phyloP scores from a whole-genome alignment of 2,888 invertebrate genomes.

The Ichneumoninae sp. region DNA sequence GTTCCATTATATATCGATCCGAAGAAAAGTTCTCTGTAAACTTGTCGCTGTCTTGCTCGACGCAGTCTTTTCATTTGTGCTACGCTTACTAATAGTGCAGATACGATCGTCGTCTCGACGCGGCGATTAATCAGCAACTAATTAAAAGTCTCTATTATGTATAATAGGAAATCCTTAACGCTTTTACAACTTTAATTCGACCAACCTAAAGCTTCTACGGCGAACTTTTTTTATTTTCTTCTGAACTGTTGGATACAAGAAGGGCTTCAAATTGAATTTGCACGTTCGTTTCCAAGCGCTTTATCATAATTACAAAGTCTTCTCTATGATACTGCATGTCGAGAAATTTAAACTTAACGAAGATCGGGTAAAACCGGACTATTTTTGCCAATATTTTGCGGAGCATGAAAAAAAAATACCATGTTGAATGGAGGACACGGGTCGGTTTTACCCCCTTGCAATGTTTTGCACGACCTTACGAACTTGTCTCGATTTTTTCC shows the following conservation, averaged over 20 bases:
- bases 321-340: no score
- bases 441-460: no score
- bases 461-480: no score
- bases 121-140: neutral
- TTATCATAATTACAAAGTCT: no score
- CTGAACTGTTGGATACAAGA: neutral
- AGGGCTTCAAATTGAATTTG: neutral
- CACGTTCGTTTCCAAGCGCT: neutral
- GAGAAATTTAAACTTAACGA: no score
- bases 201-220: neutral
- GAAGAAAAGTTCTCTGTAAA: slow-evolving; percentile 52
- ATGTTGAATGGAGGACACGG: no score
- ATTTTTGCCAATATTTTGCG: no score
- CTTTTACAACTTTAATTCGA: neutral
- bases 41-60: slow-evolving; percentile 33
- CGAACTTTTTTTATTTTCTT: neutral
- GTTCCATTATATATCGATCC: slow-evolving; percentile 33
- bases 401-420: no score
- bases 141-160: slow-evolving; percentile 19
- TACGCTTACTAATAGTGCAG: slow-evolving; percentile 30
- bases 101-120: neutral
- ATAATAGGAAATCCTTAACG: slow-evolving; percentile 2
- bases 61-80: neutral
- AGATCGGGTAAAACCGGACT: no score
- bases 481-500: no score